Evolutionary conservation across 2,113 vertebrate species (phyloP).

Genomic region (Cyprinodon brontotheroides): DNA sequence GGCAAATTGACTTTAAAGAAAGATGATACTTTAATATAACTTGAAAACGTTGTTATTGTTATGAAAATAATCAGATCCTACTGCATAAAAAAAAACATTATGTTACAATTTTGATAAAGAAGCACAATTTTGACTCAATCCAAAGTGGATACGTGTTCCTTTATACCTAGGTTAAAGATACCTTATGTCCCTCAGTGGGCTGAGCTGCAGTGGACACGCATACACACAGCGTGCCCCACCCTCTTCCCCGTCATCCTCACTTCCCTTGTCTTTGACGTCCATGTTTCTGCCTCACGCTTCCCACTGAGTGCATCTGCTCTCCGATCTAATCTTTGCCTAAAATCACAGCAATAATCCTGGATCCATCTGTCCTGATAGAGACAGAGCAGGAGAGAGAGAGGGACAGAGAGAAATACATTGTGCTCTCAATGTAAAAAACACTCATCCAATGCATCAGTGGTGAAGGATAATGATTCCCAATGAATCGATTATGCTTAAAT

Average conservation of each 20-base stretch:
- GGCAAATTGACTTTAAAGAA: not conserved
- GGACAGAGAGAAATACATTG: constrained; percentile 42
- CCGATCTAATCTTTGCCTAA: constrained; percentile 82
- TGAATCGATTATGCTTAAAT: constrained; percentile 27
- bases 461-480: constrained; percentile 13
- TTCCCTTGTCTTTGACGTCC: constrained; percentile 46
- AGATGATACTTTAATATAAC: not conserved
- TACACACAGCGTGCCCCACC: constrained; percentile 17
- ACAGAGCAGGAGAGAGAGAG: not conserved
- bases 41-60: not conserved
- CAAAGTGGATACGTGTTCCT: not conserved
- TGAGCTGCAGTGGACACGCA: constrained; percentile 1
- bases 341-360: constrained; percentile 81
- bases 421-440: constrained; percentile 25
- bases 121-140: not conserved
- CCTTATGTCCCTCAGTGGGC: not conserved
- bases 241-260: constrained; percentile 39
- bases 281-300: constrained; percentile 66
- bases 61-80: not conserved
- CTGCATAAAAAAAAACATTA: not conserved
- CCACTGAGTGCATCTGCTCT: constrained; percentile 82
- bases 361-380: constrained; percentile 77
- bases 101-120: not conserved
- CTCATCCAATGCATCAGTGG: constrained; percentile 24
- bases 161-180: not conserved